Base-by-base conservation (phyloP, 2,113 vertebrate genomes). In the Elgaria multicarinata region DNA sequence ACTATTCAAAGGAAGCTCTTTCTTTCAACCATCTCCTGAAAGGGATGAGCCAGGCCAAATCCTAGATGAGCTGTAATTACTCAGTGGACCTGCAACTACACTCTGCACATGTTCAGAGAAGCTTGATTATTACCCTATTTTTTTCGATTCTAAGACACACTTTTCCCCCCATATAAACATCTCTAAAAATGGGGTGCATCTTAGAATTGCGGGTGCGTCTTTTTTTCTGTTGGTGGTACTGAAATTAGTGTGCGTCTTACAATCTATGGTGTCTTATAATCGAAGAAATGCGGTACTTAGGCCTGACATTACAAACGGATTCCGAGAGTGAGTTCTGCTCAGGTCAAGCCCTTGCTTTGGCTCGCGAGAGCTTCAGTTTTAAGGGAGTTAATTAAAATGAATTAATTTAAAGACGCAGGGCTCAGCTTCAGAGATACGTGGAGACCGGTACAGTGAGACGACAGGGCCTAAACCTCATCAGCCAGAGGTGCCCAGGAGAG, bases 381-480 rank as follows among this genome's bases (percentile, higher is more conserved):
- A 74, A 36, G 2, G 14, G 33, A 6, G 1, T 79, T 79, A 18
- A 5, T 2, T 2, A 12, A 78, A 50, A 78, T 31, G 33, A 10
- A 69, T 2, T 31, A 10, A 33, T 82, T 7, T 31, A 20, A 33
- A 42, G 69, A n/a, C 9, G 1, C 66, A 66, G 24, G 22, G n/a
- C 24, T 39, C 66, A 10, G 7, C 77, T 71, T 18, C 44, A 12
- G 8, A 24, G 16, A 28, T 1, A 33, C 44, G 44, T n/a, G 7
- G 20, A 62, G 53, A 55, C n/a, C 10, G 6, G 3, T 6, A 2
- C n/a, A 46, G n/a, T 24, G 76, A 46, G 75, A 26, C 46, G 62
- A 31, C 31, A n/a, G 9, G 0, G 2, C 53, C 46, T 33, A 26
- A 14, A 44, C 18, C 10, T 6, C 42, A 4, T 16, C 14, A 1